These are phyloP conservation scores for Carassius carassius DNA, from an alignment of 2,113 vertebrate species.

Conservation along the genomic window DNA sequence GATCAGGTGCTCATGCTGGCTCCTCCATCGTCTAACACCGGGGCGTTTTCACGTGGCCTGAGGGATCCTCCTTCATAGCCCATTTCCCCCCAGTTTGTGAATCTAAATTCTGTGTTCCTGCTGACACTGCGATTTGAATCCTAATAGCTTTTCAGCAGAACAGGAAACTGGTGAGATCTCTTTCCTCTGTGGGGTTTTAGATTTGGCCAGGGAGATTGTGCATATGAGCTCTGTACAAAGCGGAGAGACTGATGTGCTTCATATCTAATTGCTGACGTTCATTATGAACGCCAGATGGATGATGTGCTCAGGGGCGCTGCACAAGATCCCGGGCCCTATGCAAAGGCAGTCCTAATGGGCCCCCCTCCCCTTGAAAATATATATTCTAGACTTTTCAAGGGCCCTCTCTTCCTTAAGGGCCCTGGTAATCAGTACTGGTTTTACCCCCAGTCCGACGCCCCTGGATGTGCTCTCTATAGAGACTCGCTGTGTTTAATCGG, in stretches of 20 bases:
- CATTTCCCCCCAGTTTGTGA: conserved; percentile 26
- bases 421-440: too few species aligned
- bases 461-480: background rate
- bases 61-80: conserved; percentile 25
- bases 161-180: conserved; percentile 10
- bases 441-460: too few species aligned
- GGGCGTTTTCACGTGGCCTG: conserved; percentile 9
- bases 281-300: background rate
- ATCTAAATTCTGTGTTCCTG: conserved; percentile 17
- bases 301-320: too few species aligned
- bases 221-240: conserved; percentile 13
- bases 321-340: too few species aligned
- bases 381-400: too few species aligned
- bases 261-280: conserved; percentile 2
- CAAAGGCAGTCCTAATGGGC: too few species aligned
- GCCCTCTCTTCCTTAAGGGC: too few species aligned
- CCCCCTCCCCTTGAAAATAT: too few species aligned
- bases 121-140: conserved; percentile 18
- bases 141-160: conserved; percentile 27
- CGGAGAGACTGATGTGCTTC: background rate
- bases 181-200: background rate
- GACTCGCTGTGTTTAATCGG: background rate
- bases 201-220: background rate
- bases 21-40: background rate
- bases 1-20: conserved; percentile 19